These are phyloP conservation scores for Cancer borealis DNA, from an alignment of 2,888 invertebrate species.

Conservation along the genomic window DNA sequence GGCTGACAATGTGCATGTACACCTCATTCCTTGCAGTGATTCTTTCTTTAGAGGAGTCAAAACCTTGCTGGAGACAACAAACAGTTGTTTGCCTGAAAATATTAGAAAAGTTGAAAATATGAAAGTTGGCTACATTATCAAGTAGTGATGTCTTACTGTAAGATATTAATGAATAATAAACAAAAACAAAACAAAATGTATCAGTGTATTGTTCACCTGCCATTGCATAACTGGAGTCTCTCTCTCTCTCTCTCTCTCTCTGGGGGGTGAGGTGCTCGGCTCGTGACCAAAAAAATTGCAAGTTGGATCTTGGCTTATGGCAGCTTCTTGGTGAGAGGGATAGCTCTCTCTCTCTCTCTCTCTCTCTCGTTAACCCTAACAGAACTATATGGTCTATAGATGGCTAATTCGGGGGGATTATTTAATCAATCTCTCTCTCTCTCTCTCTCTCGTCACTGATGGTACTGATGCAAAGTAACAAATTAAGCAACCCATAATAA, in stretches of 20 bases:
- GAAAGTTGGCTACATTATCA: conserved; percentile 65
- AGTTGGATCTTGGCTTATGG: too few species aligned
- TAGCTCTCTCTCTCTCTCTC: too few species aligned
- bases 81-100: conserved; percentile 48
- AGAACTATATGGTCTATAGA: too few species aligned
- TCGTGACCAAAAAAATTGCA: too few species aligned
- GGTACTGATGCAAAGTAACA: too few species aligned
- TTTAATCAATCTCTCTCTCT: too few species aligned
- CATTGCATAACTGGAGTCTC: background rate
- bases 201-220: background rate
- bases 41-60: conserved; percentile 57
- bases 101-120: conserved; percentile 59
- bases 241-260: background rate
- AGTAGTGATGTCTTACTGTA: background rate
- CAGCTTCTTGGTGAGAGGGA: too few species aligned
- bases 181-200: background rate
- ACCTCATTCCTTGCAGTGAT: conserved; percentile 66
- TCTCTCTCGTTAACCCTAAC: too few species aligned
- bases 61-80: conserved; percentile 36
- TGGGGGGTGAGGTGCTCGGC: too few species aligned
- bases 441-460: too few species aligned
- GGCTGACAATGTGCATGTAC: conserved; percentile 65
- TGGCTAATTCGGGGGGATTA: too few species aligned
- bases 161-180: background rate
- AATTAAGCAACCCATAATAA: too few species aligned